These are phyloP conservation scores for Zootermopsis nevadensis DNA, from an alignment of 2,888 invertebrate genomes.

Conservation along the genomic window DNA sequence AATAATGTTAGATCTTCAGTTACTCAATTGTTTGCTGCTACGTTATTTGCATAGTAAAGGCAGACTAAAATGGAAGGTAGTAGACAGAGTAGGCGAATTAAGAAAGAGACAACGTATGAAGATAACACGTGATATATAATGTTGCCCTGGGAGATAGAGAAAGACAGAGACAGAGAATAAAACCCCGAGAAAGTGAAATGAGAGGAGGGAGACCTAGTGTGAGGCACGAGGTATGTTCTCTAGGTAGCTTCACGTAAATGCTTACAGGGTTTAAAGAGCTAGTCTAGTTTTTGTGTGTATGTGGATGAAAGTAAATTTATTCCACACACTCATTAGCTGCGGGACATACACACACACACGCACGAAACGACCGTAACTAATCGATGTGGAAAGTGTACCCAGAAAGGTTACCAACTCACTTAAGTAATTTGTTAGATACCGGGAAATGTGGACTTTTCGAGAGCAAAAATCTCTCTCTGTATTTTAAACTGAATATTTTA, in stretches of 20 bases:
- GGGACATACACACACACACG: not conserved
- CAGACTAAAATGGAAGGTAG: not conserved
- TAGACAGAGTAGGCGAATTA: not conserved
- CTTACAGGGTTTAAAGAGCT: not conserved
- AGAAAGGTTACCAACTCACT: not conserved
- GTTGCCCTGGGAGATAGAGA: not conserved
- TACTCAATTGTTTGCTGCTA: not conserved
- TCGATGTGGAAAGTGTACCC: not conserved
- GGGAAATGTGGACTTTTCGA: not conserved
- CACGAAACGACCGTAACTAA: not conserved
- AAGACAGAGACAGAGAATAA: too few species aligned
- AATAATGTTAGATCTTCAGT: not conserved
- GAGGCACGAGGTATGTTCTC: not conserved
- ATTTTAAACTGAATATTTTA: not conserved
- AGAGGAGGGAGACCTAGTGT: not conserved
- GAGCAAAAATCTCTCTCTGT: not conserved
- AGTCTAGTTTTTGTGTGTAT: not conserved
- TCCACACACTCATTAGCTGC: not conserved
- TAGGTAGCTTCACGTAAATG: not conserved
- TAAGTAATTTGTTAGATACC: not conserved
- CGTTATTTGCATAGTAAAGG: not conserved
- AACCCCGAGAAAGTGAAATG: not conserved
- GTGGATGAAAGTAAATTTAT: slow-evolving; percentile 5
- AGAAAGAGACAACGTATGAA: not conserved
- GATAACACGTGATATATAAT: slow-evolving; percentile 31